Percentiles rank a stretch among this genome's conserved stretches.
Evolutionary conservation across 2,888 invertebrate genomes (phyloP).

Genomic region (Agrilus cyanescens): DNA sequence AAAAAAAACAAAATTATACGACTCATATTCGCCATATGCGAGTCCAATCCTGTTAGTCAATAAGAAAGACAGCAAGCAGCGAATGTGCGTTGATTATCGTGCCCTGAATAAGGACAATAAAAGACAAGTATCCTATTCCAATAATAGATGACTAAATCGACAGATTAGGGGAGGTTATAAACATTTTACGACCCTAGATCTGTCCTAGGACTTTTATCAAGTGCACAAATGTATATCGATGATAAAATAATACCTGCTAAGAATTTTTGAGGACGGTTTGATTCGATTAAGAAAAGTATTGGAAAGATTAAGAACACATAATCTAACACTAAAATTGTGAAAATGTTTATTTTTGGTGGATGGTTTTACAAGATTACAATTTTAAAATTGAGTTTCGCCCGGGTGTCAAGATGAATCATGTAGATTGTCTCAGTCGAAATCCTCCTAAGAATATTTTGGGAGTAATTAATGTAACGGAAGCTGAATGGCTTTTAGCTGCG

Average conservation of each 20-base stretch:
- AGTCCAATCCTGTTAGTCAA: constrained; percentile 3
- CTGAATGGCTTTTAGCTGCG: no score
- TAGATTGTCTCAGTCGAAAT: no score
- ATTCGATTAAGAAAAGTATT: no score
- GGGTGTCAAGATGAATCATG: constrained; percentile 1
- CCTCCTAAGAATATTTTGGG: no score
- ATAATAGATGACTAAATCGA: constrained; percentile 4
- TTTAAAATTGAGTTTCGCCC: no score
- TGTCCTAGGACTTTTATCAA: constrained; percentile 3
- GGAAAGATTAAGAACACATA: no score
- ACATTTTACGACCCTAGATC: constrained; percentile 2
- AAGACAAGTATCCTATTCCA: constrained; percentile 4
- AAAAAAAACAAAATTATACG: constrained; percentile 1
- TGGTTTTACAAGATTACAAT: no score
- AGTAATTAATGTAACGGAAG: no score
- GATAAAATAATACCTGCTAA: neutral
- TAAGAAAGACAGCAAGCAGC: constrained; percentile 1
- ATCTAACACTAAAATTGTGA: no score
- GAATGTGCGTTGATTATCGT: constrained; percentile 8
- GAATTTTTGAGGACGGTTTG: constrained; percentile 10
- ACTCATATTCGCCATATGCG: constrained; percentile 2
- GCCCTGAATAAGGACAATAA: constrained; percentile 2
- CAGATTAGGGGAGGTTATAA: neutral
- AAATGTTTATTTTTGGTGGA: no score
- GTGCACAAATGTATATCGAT: constrained; percentile 7